phyloP scores from a whole-genome alignment of 2,797 vertebrate genomes.

The Pristis pectinata region DNA sequence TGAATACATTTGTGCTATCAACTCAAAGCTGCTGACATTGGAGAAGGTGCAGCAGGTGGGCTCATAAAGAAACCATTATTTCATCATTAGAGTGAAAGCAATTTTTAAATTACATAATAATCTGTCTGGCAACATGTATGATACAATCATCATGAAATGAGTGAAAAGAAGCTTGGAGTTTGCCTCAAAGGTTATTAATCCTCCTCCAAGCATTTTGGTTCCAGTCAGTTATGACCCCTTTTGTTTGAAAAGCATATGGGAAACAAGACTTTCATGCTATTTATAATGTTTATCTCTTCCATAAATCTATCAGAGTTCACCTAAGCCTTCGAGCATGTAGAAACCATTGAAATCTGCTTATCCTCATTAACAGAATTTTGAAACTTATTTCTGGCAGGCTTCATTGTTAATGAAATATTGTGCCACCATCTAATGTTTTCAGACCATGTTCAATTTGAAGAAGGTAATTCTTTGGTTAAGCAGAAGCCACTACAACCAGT shows the following conservation, averaged over 20 bases:
- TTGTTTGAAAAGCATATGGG: background rate
- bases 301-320: background rate
- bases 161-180: background rate
- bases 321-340: background rate
- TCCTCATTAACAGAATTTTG: background rate
- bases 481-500: background rate
- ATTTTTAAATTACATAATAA: background rate
- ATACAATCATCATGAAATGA: background rate
- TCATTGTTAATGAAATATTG: background rate
- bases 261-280: background rate
- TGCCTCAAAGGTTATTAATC: background rate
- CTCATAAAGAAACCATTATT: background rate
- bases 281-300: background rate
- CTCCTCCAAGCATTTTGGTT: background rate
- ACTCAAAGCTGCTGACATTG: background rate
- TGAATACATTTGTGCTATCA: background rate
- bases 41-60: background rate
- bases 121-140: background rate
- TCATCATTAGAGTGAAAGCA: background rate
- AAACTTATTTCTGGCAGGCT: background rate
- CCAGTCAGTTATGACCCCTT: background rate
- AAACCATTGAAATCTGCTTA: background rate
- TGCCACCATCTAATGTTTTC: background rate
- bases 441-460: background rate
- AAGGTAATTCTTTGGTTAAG: background rate